These are phyloP conservation scores for Campylorhamphus procurvoides DNA, from an alignment of 2,113 vertebrate species.

Conservation along the genomic window DNA sequence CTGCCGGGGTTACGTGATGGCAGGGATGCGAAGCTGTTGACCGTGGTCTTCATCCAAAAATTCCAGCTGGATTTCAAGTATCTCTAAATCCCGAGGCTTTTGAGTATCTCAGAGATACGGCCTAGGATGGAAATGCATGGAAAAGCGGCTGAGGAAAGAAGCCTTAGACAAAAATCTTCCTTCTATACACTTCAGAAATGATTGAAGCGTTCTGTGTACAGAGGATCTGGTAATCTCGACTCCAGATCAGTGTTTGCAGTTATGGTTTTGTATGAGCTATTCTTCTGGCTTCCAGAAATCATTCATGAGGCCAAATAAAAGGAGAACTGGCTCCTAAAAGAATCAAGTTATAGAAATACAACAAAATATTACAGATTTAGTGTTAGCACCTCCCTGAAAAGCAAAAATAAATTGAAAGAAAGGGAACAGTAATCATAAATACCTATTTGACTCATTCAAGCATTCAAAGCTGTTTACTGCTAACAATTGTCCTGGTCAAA, in stretches of 20 bases:
- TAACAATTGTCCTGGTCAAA: neutral
- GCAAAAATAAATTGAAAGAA: neutral
- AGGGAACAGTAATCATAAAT: neutral
- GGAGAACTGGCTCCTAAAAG: neutral
- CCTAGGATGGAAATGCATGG: neutral
- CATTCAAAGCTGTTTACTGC: neutral
- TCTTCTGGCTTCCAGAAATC: neutral
- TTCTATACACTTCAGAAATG: neutral
- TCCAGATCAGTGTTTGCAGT: conserved; percentile 21
- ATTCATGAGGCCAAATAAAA: conserved; percentile 19
- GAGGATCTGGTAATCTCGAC: neutral
- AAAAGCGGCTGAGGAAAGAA: neutral
- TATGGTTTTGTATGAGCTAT: neutral
- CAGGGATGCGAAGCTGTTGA: neutral
- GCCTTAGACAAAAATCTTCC: neutral
- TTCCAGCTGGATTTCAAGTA: neutral
- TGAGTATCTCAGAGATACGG: neutral
- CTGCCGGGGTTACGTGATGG: neutral
- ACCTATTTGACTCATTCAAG: neutral
- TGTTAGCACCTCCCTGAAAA: neutral
- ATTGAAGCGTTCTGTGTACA: neutral
- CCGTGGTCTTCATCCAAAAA: conserved; percentile 44
- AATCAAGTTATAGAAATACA: neutral
- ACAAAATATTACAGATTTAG: neutral
- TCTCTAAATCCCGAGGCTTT: neutral